Evolutionary conservation across 2,797 vertebrate genomes (phyloP).

Genomic region (Gallinago stenura): DNA sequence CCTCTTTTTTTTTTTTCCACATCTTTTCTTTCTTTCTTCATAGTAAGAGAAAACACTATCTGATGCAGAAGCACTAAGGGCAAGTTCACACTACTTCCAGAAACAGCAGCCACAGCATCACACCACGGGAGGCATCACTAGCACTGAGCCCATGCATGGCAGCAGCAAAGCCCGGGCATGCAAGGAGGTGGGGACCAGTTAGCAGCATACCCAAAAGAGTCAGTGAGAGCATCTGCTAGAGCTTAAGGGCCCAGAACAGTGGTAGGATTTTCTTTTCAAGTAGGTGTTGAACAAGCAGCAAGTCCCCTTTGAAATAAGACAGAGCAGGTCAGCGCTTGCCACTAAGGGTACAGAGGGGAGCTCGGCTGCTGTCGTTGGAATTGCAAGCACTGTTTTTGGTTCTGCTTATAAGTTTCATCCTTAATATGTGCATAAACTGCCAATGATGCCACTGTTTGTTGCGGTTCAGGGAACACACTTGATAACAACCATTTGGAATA

Average conservation of each 20-base stretch:
- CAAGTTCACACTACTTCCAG: accelerated
- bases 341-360: accelerated
- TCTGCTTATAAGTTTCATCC: neutral
- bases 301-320: neutral
- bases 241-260: neutral
- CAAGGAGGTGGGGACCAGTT: accelerated
- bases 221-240: accelerated
- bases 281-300: neutral
- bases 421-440: neutral
- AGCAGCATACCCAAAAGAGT: neutral
- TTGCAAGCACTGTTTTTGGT: neutral
- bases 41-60: neutral
- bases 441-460: neutral
- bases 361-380: neutral
- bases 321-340: neutral
- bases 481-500: neutral
- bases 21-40: neutral
- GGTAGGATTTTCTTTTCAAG: neutral
- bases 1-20: accelerated
- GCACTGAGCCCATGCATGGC: accelerated
- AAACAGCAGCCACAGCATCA: neutral
- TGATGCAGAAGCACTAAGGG: neutral
- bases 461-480: neutral
- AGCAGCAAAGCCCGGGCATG: neutral
- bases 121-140: accelerated